phyloP scores from a whole-genome alignment of 2,888 invertebrate species.

The Zaprionus lineosus region DNA sequence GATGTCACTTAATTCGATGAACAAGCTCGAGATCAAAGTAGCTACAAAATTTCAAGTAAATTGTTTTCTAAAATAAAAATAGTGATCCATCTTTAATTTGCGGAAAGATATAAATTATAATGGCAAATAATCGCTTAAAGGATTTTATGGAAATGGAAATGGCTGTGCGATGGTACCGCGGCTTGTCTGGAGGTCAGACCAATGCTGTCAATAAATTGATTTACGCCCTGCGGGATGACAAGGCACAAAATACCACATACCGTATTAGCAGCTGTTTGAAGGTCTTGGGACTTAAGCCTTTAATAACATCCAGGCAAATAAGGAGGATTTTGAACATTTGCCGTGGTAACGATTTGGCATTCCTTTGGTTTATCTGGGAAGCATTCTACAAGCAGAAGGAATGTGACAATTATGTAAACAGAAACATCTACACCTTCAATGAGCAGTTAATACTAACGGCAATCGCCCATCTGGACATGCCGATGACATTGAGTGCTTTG shows the following conservation, averaged over 20 bases:
- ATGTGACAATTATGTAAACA: fast-evolving
- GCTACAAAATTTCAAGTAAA: slow-evolving; percentile 20
- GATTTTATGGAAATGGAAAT: slow-evolving; percentile 6
- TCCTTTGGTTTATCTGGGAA: slow-evolving; percentile 81
- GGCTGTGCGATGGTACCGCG: slow-evolving; percentile 77
- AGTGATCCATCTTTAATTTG: too few species aligned
- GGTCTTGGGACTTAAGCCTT: slow-evolving; percentile 71
- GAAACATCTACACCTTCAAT: slow-evolving; percentile 72
- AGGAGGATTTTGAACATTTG: slow-evolving; percentile 67
- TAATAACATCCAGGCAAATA: slow-evolving; percentile 47
- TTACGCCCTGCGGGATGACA: slow-evolving; percentile 76
- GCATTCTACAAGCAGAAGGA: slow-evolving; percentile 61
- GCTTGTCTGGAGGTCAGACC: slow-evolving; percentile 71
- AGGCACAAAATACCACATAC: slow-evolving; percentile 72
- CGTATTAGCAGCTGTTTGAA: slow-evolving; percentile 52
- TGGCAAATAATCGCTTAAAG: slow-evolving; percentile 1
- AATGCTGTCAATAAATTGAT: slow-evolving; percentile 63
- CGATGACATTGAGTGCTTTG: slow-evolving; percentile 78
- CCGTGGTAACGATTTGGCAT: slow-evolving; percentile 80
- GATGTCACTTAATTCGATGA: too few species aligned
- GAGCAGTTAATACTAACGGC: slow-evolving; percentile 80
- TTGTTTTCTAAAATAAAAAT: background rate
- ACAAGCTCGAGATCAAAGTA: too few species aligned
- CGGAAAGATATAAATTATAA: background rate
- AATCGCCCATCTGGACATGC: slow-evolving; percentile 80